phyloP scores from a whole-genome alignment of 2,888 invertebrate species.

The Tipula helvola region DNA sequence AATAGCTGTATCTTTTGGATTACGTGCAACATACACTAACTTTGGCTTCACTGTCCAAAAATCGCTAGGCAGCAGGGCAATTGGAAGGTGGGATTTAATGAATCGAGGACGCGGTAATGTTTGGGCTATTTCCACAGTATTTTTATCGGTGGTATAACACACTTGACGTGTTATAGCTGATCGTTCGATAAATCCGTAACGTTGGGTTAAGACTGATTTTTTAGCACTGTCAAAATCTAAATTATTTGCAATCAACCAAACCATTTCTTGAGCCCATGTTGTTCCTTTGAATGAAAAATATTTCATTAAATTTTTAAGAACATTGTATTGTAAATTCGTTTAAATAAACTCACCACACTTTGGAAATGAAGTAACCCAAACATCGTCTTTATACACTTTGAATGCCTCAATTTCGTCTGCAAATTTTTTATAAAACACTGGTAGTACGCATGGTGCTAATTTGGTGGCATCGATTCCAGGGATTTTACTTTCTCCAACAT shows the following conservation, averaged over 20 bases:
- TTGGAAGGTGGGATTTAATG: not conserved
- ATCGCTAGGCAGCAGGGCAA: not conserved
- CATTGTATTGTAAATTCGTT: not conserved
- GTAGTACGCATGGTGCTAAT: not conserved
- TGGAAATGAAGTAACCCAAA: not conserved
- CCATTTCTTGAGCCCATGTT: not conserved
- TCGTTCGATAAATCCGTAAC: not conserved
- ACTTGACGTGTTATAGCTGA: not conserved
- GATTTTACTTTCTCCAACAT: not conserved
- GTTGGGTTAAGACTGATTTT: not conserved
- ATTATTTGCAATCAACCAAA: not conserved
- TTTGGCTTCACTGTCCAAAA: not conserved
- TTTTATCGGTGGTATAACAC: not conserved
- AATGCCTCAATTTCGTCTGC: not conserved
- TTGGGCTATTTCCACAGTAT: not conserved
- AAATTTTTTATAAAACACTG: not conserved
- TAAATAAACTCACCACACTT: not conserved
- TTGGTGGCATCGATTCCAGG: not conserved
- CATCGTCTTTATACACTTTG: not conserved
- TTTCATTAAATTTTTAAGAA: too few species aligned
- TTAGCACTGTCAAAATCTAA: not conserved
- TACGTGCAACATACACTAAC: not conserved
- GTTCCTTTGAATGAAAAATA: not conserved
- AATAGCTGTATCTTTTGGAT: not conserved
- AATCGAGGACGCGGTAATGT: not conserved